These are phyloP conservation scores for Macroglossus sobrinus DNA, from an alignment of 2,113 vertebrate species.

Conservation along the genomic window DNA sequence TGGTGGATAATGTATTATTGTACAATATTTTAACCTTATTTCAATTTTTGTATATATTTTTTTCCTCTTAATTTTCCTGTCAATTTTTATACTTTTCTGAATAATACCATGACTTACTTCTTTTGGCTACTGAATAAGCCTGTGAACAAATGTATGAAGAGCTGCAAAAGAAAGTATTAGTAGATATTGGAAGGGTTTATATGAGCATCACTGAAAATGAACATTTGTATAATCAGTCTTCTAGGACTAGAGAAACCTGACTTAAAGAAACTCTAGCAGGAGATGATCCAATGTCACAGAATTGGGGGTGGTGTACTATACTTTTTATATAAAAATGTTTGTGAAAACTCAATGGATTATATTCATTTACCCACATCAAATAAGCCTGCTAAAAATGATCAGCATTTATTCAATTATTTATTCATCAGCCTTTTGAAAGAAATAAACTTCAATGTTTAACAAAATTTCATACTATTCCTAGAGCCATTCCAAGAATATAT, in stretches of 20 bases:
- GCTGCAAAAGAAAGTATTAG: neutral
- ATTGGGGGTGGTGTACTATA: neutral
- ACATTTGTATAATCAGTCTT: neutral
- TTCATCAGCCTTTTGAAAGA: neutral
- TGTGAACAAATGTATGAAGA: neutral
- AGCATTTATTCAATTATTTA: neutral
- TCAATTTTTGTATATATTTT: neutral
- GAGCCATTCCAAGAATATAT: neutral
- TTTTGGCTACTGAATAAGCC: neutral
- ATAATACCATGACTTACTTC: neutral
- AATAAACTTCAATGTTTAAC: neutral
- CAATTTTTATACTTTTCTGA: neutral
- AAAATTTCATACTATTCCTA: neutral
- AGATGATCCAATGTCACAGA: neutral
- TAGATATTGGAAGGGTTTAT: neutral
- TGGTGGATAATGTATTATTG: neutral
- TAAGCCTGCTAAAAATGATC: neutral
- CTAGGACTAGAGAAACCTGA: neutral
- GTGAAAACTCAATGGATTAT: neutral
- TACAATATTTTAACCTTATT: neutral
- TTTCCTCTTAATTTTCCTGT: neutral
- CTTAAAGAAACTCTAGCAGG: neutral
- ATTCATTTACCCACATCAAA: neutral
- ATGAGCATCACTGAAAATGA: neutral
- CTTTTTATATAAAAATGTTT: neutral